Evolutionary conservation across 2,888 invertebrate species (phyloP).

Genomic region (Argyra leucocephala): DNA sequence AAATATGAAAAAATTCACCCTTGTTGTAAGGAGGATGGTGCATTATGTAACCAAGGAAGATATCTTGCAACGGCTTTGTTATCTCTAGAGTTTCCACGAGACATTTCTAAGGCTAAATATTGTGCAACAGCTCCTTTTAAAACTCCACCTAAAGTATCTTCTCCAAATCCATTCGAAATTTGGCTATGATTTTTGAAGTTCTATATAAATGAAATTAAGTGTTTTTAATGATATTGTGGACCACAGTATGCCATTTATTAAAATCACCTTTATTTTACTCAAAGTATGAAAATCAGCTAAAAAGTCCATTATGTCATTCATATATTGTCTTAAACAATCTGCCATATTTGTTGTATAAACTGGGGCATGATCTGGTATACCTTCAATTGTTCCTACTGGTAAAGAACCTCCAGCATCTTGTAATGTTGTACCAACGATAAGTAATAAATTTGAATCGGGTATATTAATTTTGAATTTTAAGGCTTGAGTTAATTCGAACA

Average conservation of each 20-base stretch:
- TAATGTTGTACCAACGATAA: slow-evolving; percentile 77
- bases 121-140: slow-evolving; percentile 93
- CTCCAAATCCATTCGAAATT: slow-evolving; percentile 65
- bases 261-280: slow-evolving; percentile 82
- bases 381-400: slow-evolving; percentile 62
- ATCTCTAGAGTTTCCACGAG: slow-evolving; percentile 75
- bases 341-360: slow-evolving; percentile 71
- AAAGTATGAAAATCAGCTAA: slow-evolving; percentile 92
- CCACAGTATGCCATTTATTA: no score
- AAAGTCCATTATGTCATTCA: slow-evolving; percentile 88
- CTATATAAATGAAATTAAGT: slow-evolving; percentile 22
- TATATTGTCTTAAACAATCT: slow-evolving; percentile 86
- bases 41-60: slow-evolving; percentile 83
- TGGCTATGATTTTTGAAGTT: slow-evolving; percentile 49
- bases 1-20: slow-evolving; percentile 48
- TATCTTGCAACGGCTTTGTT: slow-evolving; percentile 69
- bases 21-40: slow-evolving; percentile 69
- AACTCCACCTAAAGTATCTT: slow-evolving; percentile 92
- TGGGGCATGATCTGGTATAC: slow-evolving; percentile 43
- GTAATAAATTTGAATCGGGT: slow-evolving; percentile 87
- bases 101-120: slow-evolving; percentile 87
- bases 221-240: background rate
- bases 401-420: slow-evolving; percentile 89
- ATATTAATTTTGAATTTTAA: slow-evolving; percentile 89
- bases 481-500: slow-evolving; percentile 90